Base-by-base conservation (phyloP, 35 echinoderm and acorn worm species). In the Holothuria glaberrima region DNA sequence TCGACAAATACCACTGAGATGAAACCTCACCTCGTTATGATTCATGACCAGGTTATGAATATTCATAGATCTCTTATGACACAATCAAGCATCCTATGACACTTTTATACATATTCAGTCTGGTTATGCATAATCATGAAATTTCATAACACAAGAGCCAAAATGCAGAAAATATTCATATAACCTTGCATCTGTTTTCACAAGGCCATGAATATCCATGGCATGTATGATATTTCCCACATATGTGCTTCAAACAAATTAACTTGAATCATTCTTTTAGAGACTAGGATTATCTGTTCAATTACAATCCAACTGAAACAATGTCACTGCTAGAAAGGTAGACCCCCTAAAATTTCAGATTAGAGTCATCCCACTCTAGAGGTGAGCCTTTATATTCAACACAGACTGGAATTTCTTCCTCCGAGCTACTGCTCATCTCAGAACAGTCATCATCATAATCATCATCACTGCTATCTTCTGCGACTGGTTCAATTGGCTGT, bases 301-400 rank as follows among this genome's bases (percentile, higher is more conserved):
- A 12, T n/a, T 17, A 30, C 20, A 30, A 30, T 10, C 66, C 25
- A 30, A 30, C 31, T 30, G 16, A 30, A 12, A 69, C 25, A 13
- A 27, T 16, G 25, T 69, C 25, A 27, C 24, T 28, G 24, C 32
- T 78, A 78, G 20, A 54, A 33, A 64, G 30, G 30, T 81, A 17
- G 5, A 54, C 16, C 50, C 44, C n/a, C 93, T 73, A 96, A 71
- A 92, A 96, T 90, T 96, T 96, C 36, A 96, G 91, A 18, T 91
- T 96, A 10, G 94, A 92, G 66, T 96, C 94, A 66, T 96, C 94
- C 94, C 94, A 96, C 38, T 96, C 94, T 30, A 96, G 65, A 18
- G 91, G 91, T 20, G 94, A 92, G 57, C 94, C 94, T 93, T 96
- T 96, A 30, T 93, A 87, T 75, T 96, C 94, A 9, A 96, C 91